These are phyloP conservation scores for Eutrigla gurnardus DNA, from an alignment of 2,797 vertebrate species.

Conservation along the genomic window DNA sequence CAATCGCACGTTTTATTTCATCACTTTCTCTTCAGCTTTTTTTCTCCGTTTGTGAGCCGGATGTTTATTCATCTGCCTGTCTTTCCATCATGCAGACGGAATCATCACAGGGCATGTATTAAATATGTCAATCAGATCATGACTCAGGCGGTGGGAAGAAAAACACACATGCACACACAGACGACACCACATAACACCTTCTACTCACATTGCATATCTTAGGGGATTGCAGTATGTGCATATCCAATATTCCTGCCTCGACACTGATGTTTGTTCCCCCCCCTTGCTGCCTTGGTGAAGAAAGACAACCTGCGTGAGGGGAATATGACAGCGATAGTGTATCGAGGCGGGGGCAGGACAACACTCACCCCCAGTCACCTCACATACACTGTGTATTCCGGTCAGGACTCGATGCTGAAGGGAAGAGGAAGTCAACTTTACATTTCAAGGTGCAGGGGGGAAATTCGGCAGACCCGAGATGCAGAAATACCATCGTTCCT, in stretches of 20 bases:
- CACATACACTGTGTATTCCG: conserved; percentile 44
- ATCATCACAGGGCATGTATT: conserved; percentile 61
- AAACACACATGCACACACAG: conserved; percentile 5
- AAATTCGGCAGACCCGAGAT: conserved; percentile 32
- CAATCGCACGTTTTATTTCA: conserved; percentile 25
- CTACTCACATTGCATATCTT: conserved; percentile 20
- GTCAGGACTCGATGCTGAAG: conserved; percentile 44
- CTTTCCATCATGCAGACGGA: conserved; percentile 30
- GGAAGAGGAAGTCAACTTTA: conserved; percentile 50
- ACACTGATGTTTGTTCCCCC: conserved; percentile 54
- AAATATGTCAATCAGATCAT: conserved; percentile 68
- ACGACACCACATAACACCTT: conserved; percentile 4
- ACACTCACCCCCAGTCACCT: conserved; percentile 42
- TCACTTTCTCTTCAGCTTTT: conserved; percentile 9
- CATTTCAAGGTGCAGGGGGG: conserved; percentile 51
- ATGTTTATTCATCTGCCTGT: conserved; percentile 47
- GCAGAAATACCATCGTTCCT: conserved; percentile 13
- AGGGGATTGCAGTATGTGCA: conserved; percentile 44
- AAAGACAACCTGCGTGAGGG: conserved; percentile 36
- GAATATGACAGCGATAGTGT: conserved; percentile 49
- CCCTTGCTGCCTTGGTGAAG: conserved; percentile 39
- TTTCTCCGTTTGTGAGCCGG: conserved; percentile 21
- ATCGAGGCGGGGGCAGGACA: conserved; percentile 27
- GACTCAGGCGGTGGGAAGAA: conserved; percentile 22
- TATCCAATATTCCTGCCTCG: conserved; percentile 50